Base-by-base conservation (phyloP, 2,888 invertebrate genomes). In the Callinectes sapidus region DNA sequence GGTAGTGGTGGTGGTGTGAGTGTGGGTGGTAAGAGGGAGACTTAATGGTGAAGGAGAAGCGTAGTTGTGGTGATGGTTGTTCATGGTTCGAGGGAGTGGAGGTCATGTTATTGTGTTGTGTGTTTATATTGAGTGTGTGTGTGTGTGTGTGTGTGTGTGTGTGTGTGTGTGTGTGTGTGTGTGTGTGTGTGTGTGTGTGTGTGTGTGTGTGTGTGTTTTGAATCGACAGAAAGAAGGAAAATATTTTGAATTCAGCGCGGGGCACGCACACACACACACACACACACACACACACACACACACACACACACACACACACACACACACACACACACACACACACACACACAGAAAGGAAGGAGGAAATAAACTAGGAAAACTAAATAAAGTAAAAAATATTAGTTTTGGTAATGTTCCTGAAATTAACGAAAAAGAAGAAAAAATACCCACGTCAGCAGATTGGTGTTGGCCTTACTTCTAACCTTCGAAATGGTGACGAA, bases 151-250 rank as follows among this genome's bases (percentile, higher is more conserved):
- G 71, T 77, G 71, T 77, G 71, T 71, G 71, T 77, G 71, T 71
- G 71, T 71, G 71, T 71, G 71, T 71, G 71, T 61, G 71, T 71
- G 71, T 71, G 71, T 71, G 71, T 71, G 71, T 71, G 71, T 71
- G 28, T 71, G 71, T 71, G 71, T 71, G 71, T 71, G 28, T 71
- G 71, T 71, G 71, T 71, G 71, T 71, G n/a, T 71, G 71, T 71
- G 71, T 71, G 61, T 61, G 61, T 61, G 18, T 5, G 5, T 5
- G 61, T 10, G 18, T 61, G 0, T 48, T 48, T 48, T 48, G 6
- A 48, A 48, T 48, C 48, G 48, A 48, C 48, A 48, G 48, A 10
- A 48, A 48, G 48, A 48, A 48, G 48, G 8, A 8, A 48, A 48
- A 48, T 48, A 8, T 48, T 48, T 48, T 10, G 48, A 48, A 48